A percentile compares a stretch with the other conserved stretches of the same genome.
Evolutionary conservation across 2,797 vertebrate genomes (phyloP).

Genomic region (Hafferia zeledoni): DNA sequence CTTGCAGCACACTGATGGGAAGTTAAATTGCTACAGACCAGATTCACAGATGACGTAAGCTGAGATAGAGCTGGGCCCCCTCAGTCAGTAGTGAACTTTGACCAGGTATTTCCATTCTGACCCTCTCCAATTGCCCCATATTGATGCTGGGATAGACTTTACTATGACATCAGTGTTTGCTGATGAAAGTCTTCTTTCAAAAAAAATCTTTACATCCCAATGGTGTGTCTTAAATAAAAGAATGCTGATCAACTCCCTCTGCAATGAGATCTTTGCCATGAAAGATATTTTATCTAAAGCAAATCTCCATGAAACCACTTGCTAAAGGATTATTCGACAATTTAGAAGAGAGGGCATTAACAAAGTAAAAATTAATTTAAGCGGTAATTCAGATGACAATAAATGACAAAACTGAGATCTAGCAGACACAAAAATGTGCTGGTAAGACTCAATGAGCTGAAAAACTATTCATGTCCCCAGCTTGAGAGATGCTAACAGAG

Average conservation of each 20-base stretch:
- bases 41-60: neutral
- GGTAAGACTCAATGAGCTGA: neutral
- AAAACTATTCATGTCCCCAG: neutral
- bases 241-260: neutral
- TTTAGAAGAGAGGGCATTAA: neutral
- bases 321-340: neutral
- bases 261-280: neutral
- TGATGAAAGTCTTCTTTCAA: neutral
- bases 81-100: neutral
- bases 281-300: neutral
- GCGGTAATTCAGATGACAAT: neutral
- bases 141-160: neutral
- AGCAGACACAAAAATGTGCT: neutral
- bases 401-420: neutral
- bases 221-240: neutral
- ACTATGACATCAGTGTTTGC: neutral
- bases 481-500: neutral
- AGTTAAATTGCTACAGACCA: neutral
- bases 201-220: neutral
- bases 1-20: neutral
- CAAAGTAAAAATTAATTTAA: neutral
- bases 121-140: rapidly evolving
- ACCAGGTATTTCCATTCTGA: neutral
- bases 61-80: neutral
- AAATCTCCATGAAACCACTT: neutral